Conservation (phyloP, 1,140 invertebrate species). For the Gonioctena quinquepunctata region DNA sequence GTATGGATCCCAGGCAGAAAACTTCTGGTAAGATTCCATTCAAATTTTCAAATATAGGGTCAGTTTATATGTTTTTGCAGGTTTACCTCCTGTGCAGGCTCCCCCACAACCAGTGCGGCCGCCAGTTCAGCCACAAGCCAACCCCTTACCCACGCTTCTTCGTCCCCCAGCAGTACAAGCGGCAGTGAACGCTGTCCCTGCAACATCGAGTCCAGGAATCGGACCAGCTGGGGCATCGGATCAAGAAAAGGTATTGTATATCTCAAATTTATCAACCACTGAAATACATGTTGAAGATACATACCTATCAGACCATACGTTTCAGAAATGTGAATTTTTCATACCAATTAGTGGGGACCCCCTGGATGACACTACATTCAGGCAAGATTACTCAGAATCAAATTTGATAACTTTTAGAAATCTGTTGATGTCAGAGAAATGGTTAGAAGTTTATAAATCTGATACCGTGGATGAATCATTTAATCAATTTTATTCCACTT, state of each 20-base stretch:
- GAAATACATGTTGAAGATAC: too few relatives aligned
- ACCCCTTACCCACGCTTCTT: slow-evolving; percentile 9
- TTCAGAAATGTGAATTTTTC: too few relatives aligned
- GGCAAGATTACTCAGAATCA: too few relatives aligned
- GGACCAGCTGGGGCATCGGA: slow-evolving; percentile 78
- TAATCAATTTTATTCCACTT: too few relatives aligned
- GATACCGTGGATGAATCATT: too few relatives aligned
- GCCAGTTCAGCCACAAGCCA: slow-evolving; percentile 50
- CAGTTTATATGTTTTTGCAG: slow-evolving; percentile 38
- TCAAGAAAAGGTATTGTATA: slow-evolving; percentile 91
- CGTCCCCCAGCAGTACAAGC: slow-evolving; percentile 47
- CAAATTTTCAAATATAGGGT: neutral
- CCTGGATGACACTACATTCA: too few relatives aligned
- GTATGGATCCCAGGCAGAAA: slow-evolving; percentile 68
- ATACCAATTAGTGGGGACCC: too few relatives aligned
- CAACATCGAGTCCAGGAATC: slow-evolving; percentile 58
- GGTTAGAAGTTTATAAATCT: too few relatives aligned
- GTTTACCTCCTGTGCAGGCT: slow-evolving; percentile 16
- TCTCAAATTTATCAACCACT: too few relatives aligned
- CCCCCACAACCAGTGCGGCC: slow-evolving; percentile 48
- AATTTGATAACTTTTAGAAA: too few relatives aligned
- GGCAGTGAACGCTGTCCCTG: slow-evolving; percentile 45
- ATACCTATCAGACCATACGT: too few relatives aligned
- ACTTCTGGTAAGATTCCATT: slow-evolving; percentile 51
- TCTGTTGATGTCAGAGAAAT: too few relatives aligned